Evolutionary conservation across 2,113 vertebrate genomes (phyloP).

Genomic region (Aptenodytes patagonicus): DNA sequence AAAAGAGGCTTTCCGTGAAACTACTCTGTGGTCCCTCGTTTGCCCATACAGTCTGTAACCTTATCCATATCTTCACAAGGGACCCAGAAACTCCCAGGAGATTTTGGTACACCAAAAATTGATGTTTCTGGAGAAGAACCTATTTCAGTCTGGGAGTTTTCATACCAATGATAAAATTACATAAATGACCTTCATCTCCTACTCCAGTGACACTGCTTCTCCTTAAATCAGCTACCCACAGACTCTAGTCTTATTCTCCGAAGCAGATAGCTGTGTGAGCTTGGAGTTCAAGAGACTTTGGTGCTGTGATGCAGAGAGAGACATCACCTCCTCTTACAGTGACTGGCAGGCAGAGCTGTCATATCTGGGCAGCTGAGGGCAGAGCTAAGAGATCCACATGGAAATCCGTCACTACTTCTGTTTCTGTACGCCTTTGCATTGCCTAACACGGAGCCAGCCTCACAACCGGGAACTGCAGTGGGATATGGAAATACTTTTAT

Average conservation of each 20-base stretch:
- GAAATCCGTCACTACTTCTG: neutral
- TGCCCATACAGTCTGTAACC: neutral
- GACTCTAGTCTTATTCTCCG: neutral
- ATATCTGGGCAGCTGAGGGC: neutral
- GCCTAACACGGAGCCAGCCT: neutral
- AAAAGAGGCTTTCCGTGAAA: neutral
- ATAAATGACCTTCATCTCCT: neutral
- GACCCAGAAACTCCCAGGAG: neutral
- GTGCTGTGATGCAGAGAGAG: neutral
- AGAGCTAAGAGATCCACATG: neutral
- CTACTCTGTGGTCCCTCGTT: neutral
- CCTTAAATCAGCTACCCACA: neutral
- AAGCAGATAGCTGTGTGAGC: neutral
- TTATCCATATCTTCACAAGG: neutral
- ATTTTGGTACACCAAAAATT: neutral
- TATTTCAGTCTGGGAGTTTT: neutral
- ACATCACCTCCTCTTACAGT: neutral
- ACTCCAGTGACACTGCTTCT: neutral
- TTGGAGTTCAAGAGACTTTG: neutral
- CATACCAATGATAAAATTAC: neutral
- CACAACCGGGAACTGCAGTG: neutral
- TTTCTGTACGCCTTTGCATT: neutral
- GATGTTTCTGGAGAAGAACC: neutral
- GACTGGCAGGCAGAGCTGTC: neutral
- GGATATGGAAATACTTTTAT: neutral